phyloP scores from a whole-genome alignment of 2,797 vertebrate genomes.

The Moxostoma hubbsi region DNA sequence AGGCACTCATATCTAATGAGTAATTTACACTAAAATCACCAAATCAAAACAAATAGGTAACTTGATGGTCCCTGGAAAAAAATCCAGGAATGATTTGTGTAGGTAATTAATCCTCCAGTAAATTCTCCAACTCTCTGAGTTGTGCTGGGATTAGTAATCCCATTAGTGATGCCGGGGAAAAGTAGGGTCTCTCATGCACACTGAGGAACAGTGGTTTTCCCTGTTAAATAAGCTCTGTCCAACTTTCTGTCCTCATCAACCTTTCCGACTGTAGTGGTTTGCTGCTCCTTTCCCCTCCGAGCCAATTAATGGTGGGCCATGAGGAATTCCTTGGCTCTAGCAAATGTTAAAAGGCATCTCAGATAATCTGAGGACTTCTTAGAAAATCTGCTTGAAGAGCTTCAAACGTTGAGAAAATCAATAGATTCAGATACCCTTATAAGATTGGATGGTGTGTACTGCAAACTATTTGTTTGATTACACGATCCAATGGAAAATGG shows the following conservation, averaged over 20 bases:
- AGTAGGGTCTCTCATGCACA: slow-evolving; percentile 55
- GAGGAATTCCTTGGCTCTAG: slow-evolving; percentile 72
- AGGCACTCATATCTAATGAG: slow-evolving; percentile 49
- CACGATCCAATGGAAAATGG: slow-evolving; percentile 61
- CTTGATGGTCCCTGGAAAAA: slow-evolving; percentile 44
- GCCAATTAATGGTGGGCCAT: slow-evolving; percentile 79
- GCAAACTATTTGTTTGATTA: slow-evolving; percentile 71
- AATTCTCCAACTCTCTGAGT: slow-evolving; percentile 63
- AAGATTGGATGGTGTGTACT: slow-evolving; percentile 67
- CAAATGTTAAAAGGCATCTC: slow-evolving; percentile 65
- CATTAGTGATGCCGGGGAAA: slow-evolving; percentile 71
- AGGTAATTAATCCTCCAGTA: slow-evolving; percentile 68
- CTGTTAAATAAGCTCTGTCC: slow-evolving; percentile 73
- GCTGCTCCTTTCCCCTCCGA: slow-evolving; percentile 68
- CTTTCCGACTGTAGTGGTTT: slow-evolving; percentile 73
- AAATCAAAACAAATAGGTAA: slow-evolving; percentile 33
- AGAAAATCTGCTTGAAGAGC: slow-evolving; percentile 69
- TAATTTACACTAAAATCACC: slow-evolving; percentile 53
- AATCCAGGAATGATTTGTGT: slow-evolving; percentile 59
- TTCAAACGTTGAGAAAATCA: slow-evolving; percentile 75
- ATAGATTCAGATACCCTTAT: slow-evolving; percentile 77
- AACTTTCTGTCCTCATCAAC: slow-evolving; percentile 78
- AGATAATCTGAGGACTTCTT: slow-evolving; percentile 69
- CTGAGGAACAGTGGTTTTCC: slow-evolving; percentile 62
- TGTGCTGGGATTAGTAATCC: slow-evolving; percentile 65